Evolutionary conservation across 2,888 invertebrate species (phyloP), one percentile per base, ranked within the genome.

Genomic region (Sycophila texana): DNA sequence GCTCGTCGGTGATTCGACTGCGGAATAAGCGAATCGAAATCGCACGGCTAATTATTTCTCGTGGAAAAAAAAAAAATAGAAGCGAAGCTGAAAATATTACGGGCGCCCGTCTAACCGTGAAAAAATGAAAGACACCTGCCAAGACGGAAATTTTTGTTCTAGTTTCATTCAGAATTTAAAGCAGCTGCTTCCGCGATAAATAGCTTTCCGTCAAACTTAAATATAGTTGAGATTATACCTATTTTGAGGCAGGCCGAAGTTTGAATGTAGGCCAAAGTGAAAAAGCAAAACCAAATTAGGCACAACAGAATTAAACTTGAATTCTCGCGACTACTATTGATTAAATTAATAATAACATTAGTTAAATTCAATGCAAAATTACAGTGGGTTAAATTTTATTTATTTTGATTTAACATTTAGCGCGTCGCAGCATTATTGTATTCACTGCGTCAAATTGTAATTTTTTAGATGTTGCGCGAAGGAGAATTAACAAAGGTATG

Each of bases 181-280:
- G 70, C 70, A 71, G 70, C 70, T 61, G 47, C 20, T 20, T 66
- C 26, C 18, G 39, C 58, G 51, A 65, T 74, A 49, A 70, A 72
- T 61, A 60, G 14, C n/a, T 14, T 20, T 66, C 55, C 68, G 63
- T 60, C 71, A 49, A 72, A 68, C 55, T 16, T 68, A 80, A 70
- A 70, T 73, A 72, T 77, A 77, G 18, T 12, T 0, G 4, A 16
- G 18, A 71, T 77, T 80, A 51, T 30, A 66, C 60, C 66, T 80
- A 77, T 80, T 80, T 80, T 63, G 20, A 26, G 60, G 30, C 26
- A 30, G n/a, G 63, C 39, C 60, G 39, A 80, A 71, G 60, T 74
- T 74, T 26, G 63, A 65, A 63, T 76, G 58, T 74, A 70, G 74
- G 74, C 5, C 74, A 63, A 68, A 58, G 51, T 57, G 5, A 39